Evolutionary conservation across 1,140 invertebrate genomes (phyloP), one percentile per base, ranked within the genome.

Genomic region (Tetraneura akinire): DNA sequence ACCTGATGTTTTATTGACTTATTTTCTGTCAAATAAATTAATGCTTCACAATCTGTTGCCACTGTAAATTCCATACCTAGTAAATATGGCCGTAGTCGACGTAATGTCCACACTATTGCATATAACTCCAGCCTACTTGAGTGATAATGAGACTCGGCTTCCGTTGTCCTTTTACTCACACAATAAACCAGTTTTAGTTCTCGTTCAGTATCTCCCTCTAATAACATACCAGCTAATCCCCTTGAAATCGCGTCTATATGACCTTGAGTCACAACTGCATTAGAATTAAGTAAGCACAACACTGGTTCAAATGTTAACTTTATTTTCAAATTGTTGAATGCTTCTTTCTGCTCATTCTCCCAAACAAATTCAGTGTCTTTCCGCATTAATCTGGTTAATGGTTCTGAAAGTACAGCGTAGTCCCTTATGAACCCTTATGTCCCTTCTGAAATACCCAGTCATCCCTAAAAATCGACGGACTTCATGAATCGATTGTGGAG

Each of bases 1-100:
- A 83, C 81, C 13, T 71, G 80, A 8, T 85, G 84, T 11, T 84
- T 81, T 10, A 83, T 70, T 68, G 84, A 80, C 13, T 42, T 68
- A 8, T 68, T 42, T 2, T 13, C 21, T 11, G 53, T 68, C n/a
- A 68, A 37, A 23, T 53, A 64, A 11, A 70, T n/a, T 6, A 80
- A 42, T 5, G 62, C 80, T 11, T 80, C 29, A 21, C 80, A 80
- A 70, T 80, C 80, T 5, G 64, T 68, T 1, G 70, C n/a, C n/a
- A 80, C 47, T 10, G 37, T 49, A 53, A 80, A 80, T 21, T 11
- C 13, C 0, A 68, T 51, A 16, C 62, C 62, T n/a, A 80, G 45
- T 11, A 80, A 21, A 55, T 51, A 80, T 62, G 66, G 45, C 8
- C 80, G 14, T 13, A 60, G 21, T 23, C 55, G 14, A 49, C 11